Evolutionary conservation across 2,797 vertebrate species (phyloP).

Genomic region (Cyprinella venusta): DNA sequence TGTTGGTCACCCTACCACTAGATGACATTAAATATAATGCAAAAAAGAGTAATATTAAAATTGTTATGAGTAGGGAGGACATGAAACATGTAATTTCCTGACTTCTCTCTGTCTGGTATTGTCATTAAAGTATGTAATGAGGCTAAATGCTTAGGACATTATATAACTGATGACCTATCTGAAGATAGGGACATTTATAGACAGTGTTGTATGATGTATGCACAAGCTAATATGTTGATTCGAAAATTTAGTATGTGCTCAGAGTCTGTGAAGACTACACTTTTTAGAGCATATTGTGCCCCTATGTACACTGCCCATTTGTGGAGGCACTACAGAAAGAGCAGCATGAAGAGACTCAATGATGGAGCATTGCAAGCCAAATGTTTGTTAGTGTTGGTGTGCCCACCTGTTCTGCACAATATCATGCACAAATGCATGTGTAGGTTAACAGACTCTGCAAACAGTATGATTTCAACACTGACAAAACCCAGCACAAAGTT

Average conservation of each 20-base stretch:
- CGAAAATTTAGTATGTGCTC: background rate
- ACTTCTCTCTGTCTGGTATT: too few species aligned
- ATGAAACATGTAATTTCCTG: too few species aligned
- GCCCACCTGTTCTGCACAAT: background rate
- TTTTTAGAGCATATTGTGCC: background rate
- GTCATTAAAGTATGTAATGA: background rate
- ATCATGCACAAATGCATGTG: background rate
- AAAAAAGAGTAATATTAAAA: slow-evolving; percentile 24
- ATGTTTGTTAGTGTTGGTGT: background rate
- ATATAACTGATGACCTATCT: background rate
- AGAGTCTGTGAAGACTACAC: background rate
- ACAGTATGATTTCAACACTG: background rate
- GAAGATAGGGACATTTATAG: background rate
- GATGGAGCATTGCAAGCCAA: background rate
- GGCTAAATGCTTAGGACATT: background rate
- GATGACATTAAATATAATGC: slow-evolving; percentile 12
- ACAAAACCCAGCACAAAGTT: too few species aligned
- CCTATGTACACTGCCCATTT: background rate
- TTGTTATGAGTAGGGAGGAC: background rate
- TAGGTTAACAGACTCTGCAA: too few species aligned
- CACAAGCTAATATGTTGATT: background rate
- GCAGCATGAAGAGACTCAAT: background rate
- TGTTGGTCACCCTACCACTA: background rate
- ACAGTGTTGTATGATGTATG: background rate
- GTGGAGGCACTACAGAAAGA: background rate